A percentile compares a stretch with the other conserved stretches of the same genome.
Evolutionary conservation across 2,113 vertebrate genomes (phyloP).

Genomic region (Neomonachus schauinslandi): DNA sequence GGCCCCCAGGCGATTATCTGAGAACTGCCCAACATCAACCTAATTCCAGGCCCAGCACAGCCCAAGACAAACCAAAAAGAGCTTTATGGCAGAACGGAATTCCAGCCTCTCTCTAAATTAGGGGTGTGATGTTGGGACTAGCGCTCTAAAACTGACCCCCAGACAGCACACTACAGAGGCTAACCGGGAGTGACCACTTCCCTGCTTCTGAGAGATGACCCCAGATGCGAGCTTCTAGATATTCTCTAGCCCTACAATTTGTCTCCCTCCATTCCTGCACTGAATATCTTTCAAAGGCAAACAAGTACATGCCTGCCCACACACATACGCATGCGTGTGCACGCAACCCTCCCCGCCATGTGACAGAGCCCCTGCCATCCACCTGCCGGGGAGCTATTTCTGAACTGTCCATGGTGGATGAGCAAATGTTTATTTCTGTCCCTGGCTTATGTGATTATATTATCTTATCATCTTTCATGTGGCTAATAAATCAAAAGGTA

Average conservation of each 20-base stretch:
- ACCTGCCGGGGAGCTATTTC: constrained; percentile 39
- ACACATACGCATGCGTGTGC: background rate
- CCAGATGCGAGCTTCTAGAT: background rate
- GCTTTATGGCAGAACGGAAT: background rate
- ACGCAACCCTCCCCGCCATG: background rate
- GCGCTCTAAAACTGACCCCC: background rate
- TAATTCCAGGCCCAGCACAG: background rate
- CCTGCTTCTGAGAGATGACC: background rate
- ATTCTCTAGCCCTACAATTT: background rate
- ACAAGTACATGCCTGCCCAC: background rate
- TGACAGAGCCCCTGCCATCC: background rate
- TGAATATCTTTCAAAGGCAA: background rate
- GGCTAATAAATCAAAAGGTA: constrained; percentile 63
- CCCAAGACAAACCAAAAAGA: background rate
- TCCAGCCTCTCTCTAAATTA: background rate
- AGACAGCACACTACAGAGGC: background rate
- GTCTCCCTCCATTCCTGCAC: background rate
- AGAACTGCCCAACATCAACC: background rate
- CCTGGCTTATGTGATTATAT: constrained; percentile 10
- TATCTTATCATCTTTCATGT: constrained; percentile 49
- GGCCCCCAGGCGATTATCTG: background rate
- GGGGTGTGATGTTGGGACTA: background rate
- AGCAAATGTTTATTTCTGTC: constrained; percentile 19
- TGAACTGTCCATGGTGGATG: background rate
- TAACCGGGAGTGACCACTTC: background rate